Base-by-base conservation (phyloP, 2,888 invertebrate species). In the Drosophila flavopinicola region DNA sequence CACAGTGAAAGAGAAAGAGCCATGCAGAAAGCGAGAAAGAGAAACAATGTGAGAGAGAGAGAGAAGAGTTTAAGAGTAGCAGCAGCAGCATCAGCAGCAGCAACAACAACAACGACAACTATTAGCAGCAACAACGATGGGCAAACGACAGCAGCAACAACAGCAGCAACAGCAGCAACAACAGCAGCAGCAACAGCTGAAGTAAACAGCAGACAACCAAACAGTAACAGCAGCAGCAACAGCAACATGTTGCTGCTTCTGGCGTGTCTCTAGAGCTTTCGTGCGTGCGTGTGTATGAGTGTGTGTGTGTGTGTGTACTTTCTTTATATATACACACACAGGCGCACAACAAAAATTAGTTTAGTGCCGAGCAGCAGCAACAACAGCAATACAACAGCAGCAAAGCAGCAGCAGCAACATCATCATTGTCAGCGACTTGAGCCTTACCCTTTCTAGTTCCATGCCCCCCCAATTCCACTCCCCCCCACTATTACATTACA, bases 361-460 rank as follows among this genome's bases (percentile, higher is more conserved):
- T 52, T 56, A 57, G 74, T 49, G 57, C 49, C 56, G 41, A 58
- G 48, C 57, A 75, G 57, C 58, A 64, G 53, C 41, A 35, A 6
- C 35, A 48, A 2, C 23, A 45, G n/a, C 25, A 49, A 20, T n/a
- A 32, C 56, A 54, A 17, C 69, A 66, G 58, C 69, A 66, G 64
- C 76, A 77, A 35, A 13, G 51, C 64, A 64, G 72, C 84, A 72
- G 69, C 80, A 83, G 85, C 83, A 83, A 87, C 83, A 83, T 83
- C 87, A 83, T 83, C 83, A 83, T 83, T 83, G 85, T 83, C 83
- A 83, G 78, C 82, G 82, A 80, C 87, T 70, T 68, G 63, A 67
- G 75, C 52, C 57, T 64, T 20, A 20, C 20, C 20, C 20, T 20
- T 20, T 20, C 17, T 37, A 30, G 30, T 17, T 44, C 20, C 11